A percentile compares a stretch with the other conserved stretches of the same genome.
Conservation (phyloP, 2,888 invertebrate genomes). For the Hemicrepidius hirtus region DNA sequence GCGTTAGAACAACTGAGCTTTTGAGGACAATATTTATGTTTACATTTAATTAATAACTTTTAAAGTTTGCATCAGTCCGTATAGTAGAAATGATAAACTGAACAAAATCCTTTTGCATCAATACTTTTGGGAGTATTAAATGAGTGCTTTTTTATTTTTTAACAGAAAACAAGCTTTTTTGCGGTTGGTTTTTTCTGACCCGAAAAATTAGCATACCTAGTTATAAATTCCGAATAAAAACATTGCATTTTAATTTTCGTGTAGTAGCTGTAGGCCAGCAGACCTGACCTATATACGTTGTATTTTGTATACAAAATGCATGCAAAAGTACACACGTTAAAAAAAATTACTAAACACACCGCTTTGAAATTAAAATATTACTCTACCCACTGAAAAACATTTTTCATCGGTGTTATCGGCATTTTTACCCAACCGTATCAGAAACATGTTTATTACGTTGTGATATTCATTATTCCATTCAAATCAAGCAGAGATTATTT, state of each 20-base stretch:
- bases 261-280: slow-evolving; percentile 25
- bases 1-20: no score
- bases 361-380: slow-evolving; percentile 30
- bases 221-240: slow-evolving; percentile 35
- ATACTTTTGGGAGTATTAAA: neutral
- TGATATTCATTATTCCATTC: slow-evolving; percentile 31
- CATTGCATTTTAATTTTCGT: slow-evolving; percentile 34
- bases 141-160: neutral
- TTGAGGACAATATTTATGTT: no score
- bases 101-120: no score
- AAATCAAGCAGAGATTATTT: slow-evolving; percentile 29
- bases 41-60: no score
- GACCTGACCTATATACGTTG: slow-evolving; percentile 28
- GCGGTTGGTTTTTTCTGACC: neutral
- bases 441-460: slow-evolving; percentile 34
- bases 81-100: no score
- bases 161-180: slow-evolving; percentile 5
- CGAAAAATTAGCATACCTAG: slow-evolving; percentile 34
- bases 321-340: slow-evolving; percentile 19
- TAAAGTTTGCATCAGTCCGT: neutral
- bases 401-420: slow-evolving; percentile 36
- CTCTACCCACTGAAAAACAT: slow-evolving; percentile 30
- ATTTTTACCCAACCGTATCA: slow-evolving; percentile 25
- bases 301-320: slow-evolving; percentile 19
- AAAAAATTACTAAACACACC: slow-evolving; percentile 17